Percentiles rank a stretch among this genome's conserved stretches.
Conservation (phyloP, 2,888 invertebrate genomes). For the Cybosia mesomella region DNA sequence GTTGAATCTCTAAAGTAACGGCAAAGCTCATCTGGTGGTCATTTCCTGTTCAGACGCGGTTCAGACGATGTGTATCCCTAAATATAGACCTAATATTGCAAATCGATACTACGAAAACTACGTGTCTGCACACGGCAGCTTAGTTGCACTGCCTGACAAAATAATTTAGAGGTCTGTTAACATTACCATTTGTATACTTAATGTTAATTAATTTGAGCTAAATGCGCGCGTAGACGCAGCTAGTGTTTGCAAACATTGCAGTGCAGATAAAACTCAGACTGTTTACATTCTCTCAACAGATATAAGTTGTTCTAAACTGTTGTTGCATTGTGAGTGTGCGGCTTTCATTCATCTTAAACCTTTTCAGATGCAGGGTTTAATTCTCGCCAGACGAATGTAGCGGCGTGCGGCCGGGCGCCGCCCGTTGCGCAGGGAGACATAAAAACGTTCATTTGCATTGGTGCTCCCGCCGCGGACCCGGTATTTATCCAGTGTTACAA, state of each 20-base stretch:
- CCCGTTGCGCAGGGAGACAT: slow-evolving; percentile 64
- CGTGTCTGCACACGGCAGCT: slow-evolving; percentile 9
- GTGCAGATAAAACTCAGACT: slow-evolving; percentile 73
- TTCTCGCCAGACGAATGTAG: slow-evolving; percentile 76
- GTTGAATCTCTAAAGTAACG: slow-evolving; percentile 54
- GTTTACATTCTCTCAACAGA: slow-evolving; percentile 73
- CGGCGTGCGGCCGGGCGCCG: slow-evolving; percentile 53
- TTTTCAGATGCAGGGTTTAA: slow-evolving; percentile 81
- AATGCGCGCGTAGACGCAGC: slow-evolving; percentile 43
- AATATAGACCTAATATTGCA: slow-evolving; percentile 53
- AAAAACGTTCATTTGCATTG: slow-evolving; percentile 83
- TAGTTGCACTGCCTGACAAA: background rate
- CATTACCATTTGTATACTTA: slow-evolving; percentile 8
- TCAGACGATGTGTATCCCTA: slow-evolving; percentile 67
- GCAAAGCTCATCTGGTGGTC: slow-evolving; percentile 76
- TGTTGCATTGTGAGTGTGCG: slow-evolving; percentile 78
- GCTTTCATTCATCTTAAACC: slow-evolving; percentile 82
- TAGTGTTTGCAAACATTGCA: slow-evolving; percentile 57
- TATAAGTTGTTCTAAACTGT: slow-evolving; percentile 82
- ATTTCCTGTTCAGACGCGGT: slow-evolving; percentile 80
- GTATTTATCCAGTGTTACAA: slow-evolving; percentile 80
- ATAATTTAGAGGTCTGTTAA: background rate
- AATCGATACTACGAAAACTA: slow-evolving; percentile 48
- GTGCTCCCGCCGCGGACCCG: slow-evolving; percentile 66
- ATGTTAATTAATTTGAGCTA: slow-evolving; percentile 39